Base-by-base conservation (phyloP, 2,113 vertebrate species). In the Lampris incognitus region DNA sequence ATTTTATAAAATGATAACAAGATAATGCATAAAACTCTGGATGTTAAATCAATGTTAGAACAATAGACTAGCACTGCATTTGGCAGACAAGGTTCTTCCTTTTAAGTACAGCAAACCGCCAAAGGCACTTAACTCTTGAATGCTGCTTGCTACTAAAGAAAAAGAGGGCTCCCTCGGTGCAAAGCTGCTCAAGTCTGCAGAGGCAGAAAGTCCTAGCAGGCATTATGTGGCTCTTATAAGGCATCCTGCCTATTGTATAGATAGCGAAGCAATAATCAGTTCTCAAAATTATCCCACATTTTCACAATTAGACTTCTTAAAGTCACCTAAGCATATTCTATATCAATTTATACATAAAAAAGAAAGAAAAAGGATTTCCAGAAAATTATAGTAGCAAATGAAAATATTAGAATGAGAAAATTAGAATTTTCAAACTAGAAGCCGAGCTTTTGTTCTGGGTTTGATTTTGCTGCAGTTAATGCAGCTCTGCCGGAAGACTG, bases 91-190 rank as follows among this genome's bases (percentile, higher is more conserved):
- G 46, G 1, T 40, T 61, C 57, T 80, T 54, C 9, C 65, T 80
- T 70, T 72, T 76, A 82, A 76, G 72, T 70, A 82, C 81, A 83
- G 80, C 86, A 88, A 86, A 92, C 82, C 92, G 91, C 89, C 85
- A 41, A 67, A 79, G 73, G 90, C 85, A 50, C 52, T 37, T 49
- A 40, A 42, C 4, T 41, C 79, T 50, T 70, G 66, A 85, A 84
- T 72, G 71, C 49, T 50, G 65, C 63, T 74, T 74, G 61, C 74
- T 76, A 13, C 48, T 72, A 54, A 72, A 88, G 76, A 70, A 85
- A 81, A 87, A 72, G 83, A 74, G 46, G 65, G 82, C 62, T 69
- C 78, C 74, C 6, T 39, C 57, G 38, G 69, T 6, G 65, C 70
- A 10, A 63, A 61, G 51, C 68, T 38, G 44, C 78, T 86, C 75